Conservation (phyloP, 2,888 invertebrate species). For the Chydorus sphaericus region DNA sequence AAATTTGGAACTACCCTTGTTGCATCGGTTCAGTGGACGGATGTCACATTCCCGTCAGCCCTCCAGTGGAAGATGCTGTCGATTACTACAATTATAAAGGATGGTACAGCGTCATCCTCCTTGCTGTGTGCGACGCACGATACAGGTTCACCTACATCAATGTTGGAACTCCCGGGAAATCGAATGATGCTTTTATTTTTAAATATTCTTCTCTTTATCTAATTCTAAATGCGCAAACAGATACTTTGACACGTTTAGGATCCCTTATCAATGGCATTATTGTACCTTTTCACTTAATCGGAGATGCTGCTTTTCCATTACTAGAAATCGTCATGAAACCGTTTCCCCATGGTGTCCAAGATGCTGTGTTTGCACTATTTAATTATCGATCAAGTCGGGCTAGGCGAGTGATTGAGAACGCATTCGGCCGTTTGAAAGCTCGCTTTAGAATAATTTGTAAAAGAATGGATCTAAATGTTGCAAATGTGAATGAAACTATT, state of each 20-base stretch:
- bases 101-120: neutral
- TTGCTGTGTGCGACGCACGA: neutral
- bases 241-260: neutral
- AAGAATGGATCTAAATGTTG: conserved; percentile 19
- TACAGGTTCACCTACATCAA: neutral
- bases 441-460: conserved; percentile 22
- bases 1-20: too few species aligned
- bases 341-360: too few species aligned
- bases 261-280: neutral
- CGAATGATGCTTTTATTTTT: neutral
- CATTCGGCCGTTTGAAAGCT: conserved; percentile 23
- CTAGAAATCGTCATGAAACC: neutral
- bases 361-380: neutral
- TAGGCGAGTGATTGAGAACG: conserved; percentile 20
- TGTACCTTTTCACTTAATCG: neutral
- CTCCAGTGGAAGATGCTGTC: neutral
- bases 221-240: neutral
- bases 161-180: neutral
- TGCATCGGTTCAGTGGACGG: neutral
- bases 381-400: neutral
- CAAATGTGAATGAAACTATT: conserved; percentile 20
- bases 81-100: neutral
- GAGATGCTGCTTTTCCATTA: neutral
- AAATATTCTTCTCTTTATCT: neutral
- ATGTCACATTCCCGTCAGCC: neutral